Evolutionary conservation across 2,888 invertebrate genomes (phyloP).

Genomic region (Trachelus stipa): DNA sequence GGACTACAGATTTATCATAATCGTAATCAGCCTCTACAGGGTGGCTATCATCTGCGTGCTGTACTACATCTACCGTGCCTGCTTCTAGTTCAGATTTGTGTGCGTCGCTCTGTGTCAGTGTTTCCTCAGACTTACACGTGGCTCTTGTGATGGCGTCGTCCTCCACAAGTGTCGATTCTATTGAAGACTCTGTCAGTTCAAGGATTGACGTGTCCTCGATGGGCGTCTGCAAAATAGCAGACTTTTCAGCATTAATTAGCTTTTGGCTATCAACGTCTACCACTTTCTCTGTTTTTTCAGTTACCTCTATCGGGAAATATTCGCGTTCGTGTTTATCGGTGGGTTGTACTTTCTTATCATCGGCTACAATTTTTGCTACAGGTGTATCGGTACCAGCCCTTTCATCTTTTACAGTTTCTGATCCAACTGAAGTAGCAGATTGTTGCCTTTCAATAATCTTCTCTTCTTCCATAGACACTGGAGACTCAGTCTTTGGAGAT

Average conservation of each 20-base stretch:
- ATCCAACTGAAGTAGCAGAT: constrained; percentile 25
- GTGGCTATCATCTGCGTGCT: constrained; percentile 57
- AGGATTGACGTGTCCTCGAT: constrained; percentile 34
- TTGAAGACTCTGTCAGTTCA: constrained; percentile 31
- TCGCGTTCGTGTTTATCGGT: constrained; percentile 42
- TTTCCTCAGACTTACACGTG: constrained; percentile 62
- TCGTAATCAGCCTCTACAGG: constrained; percentile 54
- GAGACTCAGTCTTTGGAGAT: not conserved
- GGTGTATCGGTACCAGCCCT: constrained; percentile 1
- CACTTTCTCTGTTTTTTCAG: constrained; percentile 16
- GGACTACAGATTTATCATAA: constrained; percentile 35
- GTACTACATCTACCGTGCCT: constrained; percentile 64
- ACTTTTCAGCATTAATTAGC: constrained; percentile 47
- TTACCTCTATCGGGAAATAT: constrained; percentile 48
- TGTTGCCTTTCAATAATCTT: not conserved
- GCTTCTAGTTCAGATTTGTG: constrained; percentile 54
- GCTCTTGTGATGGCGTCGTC: constrained; percentile 50
- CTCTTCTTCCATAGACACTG: not conserved
- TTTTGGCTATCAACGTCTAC: constrained; percentile 24
- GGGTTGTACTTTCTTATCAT: constrained; percentile 15
- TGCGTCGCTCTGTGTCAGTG: constrained; percentile 52
- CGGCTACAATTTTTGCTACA: constrained; percentile 2
- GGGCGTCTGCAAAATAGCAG: constrained; percentile 52
- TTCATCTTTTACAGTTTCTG: constrained; percentile 14
- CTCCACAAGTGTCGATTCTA: constrained; percentile 35